Conservation (phyloP, 1,140 invertebrate genomes). For the Cataglyphis hispanica region DNA sequence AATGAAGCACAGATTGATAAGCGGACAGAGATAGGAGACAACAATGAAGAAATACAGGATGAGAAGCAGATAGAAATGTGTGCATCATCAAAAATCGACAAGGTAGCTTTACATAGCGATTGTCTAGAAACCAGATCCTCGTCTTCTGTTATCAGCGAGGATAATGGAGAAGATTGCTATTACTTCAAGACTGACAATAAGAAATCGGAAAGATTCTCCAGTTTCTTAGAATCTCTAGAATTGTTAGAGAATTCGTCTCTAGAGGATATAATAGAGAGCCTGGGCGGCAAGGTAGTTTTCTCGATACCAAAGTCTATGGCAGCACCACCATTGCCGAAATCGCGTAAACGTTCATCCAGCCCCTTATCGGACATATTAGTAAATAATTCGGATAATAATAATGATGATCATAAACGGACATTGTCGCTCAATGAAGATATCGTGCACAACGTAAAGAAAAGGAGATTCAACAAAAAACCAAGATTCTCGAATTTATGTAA, state of each 20-base stretch:
- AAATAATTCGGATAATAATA: conserved; percentile 83
- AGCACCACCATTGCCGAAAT: conserved; percentile 75
- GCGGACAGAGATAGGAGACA: neutral
- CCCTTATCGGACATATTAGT: conserved; percentile 80
- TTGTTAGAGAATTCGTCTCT: conserved; percentile 65
- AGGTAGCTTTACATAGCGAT: neutral
- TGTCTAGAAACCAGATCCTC: conserved; percentile 35
- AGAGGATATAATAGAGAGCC: conserved; percentile 76
- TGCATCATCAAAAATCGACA: neutral
- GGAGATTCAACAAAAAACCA: conserved; percentile 80
- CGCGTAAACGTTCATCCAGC: conserved; percentile 79
- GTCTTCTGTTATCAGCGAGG: conserved; percentile 46
- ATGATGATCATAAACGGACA: conserved; percentile 75
- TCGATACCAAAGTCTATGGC: conserved; percentile 76
- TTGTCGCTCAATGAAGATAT: conserved; percentile 59
- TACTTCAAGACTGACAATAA: conserved; percentile 78
- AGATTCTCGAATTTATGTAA: conserved; percentile 60
- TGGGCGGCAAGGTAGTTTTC: conserved; percentile 70
- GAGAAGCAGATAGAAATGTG: conserved; percentile 44
- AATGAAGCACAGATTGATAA: conserved; percentile 16
- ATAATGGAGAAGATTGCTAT: conserved; percentile 74
- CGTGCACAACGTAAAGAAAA: conserved; percentile 75
- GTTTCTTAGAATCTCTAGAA: conserved; percentile 72
- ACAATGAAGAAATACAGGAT: neutral
- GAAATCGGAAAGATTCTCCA: conserved; percentile 72